Evolutionary conservation across 2,888 invertebrate species (phyloP), one percentile per base, ranked within the genome.

Genomic region (Silvanus unidentatus): DNA sequence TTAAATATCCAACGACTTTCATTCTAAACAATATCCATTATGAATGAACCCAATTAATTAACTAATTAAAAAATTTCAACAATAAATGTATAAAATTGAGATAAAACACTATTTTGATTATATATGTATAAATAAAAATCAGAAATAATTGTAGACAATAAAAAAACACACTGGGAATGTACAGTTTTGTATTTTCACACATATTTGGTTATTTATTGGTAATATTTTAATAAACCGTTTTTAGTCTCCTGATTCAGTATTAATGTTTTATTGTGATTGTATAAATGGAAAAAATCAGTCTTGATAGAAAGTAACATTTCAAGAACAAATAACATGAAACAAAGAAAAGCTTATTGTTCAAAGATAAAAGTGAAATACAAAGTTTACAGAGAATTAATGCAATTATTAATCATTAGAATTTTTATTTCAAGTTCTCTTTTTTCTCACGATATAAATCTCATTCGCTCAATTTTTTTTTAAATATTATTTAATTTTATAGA

Each of bases 91-190:
- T 12, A n/a, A 32, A 32, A 32, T 6, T 32, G 10, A 5, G 10
- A 13, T 16, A 39, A 37, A 37, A 39, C 16, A 38, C 16, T 11
- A 38, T 13, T 5, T n/a, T 22, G 22, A 3, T 22, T 22, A 22
- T 22, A 5, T 22, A 8, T 5, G 8, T 22, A 22, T 22, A 22
- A 22, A 22, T 22, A 22, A 22, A 39, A 39, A 16, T 11, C 11
- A 32, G 11, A 5, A 6, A 32, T 13, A 37, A 10, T 16, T 16
- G 39, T 22, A 39, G 16, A 22, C 6, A 6, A 35, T 9, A 39
- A 42, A 22, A 22, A 58, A 53, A 52, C 55, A 52, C 53, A 60
- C 60, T 59, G 60, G 60, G 60, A 60, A 60, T 60, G 60, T 58
- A 56, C 22, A 22, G 22, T 53, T 40, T 55, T 49, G 38, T 48